Percentiles rank a stretch among this genome's conserved stretches.
Conservation (phyloP, 2,888 invertebrate species). For the Sinohyriopsis cumingii region DNA sequence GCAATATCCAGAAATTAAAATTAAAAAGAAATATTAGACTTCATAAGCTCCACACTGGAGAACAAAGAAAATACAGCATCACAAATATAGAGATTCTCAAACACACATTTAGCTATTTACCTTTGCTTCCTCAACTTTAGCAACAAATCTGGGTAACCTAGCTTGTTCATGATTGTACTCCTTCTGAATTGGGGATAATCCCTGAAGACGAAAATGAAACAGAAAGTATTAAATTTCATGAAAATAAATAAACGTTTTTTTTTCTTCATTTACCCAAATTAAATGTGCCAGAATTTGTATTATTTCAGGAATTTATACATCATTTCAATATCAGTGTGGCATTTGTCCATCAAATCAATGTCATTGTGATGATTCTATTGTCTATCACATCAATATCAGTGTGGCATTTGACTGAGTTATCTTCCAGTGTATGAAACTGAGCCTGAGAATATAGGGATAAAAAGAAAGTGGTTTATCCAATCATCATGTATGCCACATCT, state of each 20-base stretch:
- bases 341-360: no score
- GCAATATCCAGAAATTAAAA: constrained; percentile 1
- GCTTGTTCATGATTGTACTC: constrained; percentile 52
- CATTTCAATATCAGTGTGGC: no score
- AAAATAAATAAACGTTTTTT: not conserved
- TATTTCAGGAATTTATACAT: no score
- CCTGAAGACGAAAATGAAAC: constrained; percentile 36
- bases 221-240: not conserved
- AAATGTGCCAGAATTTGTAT: no score
- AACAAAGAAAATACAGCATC: not conserved
- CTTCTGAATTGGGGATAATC: constrained; percentile 53
- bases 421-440: no score
- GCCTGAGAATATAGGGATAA: no score
- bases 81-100: no score
- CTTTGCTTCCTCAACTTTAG: constrained; percentile 67
- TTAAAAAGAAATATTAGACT: not conserved
- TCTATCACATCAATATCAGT: no score
- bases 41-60: not conserved
- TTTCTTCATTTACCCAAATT: not conserved
- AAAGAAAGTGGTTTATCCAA: no score
- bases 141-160: constrained; percentile 60
- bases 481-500: no score
- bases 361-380: no score
- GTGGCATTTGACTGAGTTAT: no score
- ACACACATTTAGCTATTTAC: constrained; percentile 30